A percentile compares a stretch with the other conserved stretches of the same genome.
Evolutionary conservation across 2,113 vertebrate genomes (phyloP).

Genomic region (Bubalus kerabau): DNA sequence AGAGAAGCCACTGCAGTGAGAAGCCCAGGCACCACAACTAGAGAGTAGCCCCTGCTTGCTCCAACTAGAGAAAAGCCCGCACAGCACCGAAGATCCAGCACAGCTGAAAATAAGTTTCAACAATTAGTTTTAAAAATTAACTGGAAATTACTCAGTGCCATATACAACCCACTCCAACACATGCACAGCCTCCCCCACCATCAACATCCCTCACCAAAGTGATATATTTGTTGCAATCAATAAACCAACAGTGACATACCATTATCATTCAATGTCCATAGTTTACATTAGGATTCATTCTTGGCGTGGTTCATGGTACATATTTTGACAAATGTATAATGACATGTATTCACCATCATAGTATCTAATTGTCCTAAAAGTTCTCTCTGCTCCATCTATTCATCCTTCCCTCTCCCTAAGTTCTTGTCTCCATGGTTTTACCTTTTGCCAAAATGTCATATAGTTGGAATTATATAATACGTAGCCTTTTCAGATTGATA

Average conservation of each 20-base stretch:
- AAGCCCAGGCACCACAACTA: too few species aligned
- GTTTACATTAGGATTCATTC: not conserved
- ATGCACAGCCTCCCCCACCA: not conserved
- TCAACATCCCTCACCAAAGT: not conserved
- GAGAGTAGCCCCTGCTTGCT: too few species aligned
- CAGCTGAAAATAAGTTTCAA: too few species aligned
- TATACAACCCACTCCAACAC: not conserved
- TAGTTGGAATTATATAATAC: not conserved
- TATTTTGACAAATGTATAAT: not conserved
- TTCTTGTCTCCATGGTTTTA: not conserved
- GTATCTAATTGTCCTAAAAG: not conserved
- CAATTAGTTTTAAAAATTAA: not conserved
- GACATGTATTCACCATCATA: not conserved
- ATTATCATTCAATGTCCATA: not conserved
- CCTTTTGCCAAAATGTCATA: not conserved
- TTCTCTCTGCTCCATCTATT: not conserved
- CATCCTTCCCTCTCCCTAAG: not conserved
- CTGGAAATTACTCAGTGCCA: not conserved
- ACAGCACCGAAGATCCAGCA: too few species aligned
- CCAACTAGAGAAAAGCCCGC: too few species aligned
- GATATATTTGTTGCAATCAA: not conserved
- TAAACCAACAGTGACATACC: not conserved
- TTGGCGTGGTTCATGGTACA: not conserved
- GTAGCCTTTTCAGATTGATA: not conserved
- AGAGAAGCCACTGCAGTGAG: too few species aligned